A percentile compares a stretch with the other conserved stretches of the same genome.
phyloP scores from a whole-genome alignment of 1,140 invertebrate genomes.

The Drosophila trapezifrons region DNA sequence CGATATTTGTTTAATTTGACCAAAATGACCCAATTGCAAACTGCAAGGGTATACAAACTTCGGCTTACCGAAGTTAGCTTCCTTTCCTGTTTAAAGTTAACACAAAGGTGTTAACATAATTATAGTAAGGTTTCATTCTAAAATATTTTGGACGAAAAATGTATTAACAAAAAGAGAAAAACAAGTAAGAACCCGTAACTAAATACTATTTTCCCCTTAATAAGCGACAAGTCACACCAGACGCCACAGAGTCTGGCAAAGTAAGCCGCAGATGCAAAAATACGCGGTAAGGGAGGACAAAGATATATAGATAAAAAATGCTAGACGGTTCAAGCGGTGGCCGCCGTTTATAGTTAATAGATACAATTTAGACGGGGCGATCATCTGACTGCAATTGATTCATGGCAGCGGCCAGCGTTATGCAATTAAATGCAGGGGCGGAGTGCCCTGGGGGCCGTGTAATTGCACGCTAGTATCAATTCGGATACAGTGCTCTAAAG shows the following conservation, averaged over 20 bases:
- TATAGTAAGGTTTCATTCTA: not conserved
- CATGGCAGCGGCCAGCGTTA: slow-evolving; percentile 22
- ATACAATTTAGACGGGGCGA: slow-evolving; percentile 11
- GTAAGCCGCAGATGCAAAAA: slow-evolving; percentile 23
- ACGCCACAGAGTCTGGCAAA: slow-evolving; percentile 32
- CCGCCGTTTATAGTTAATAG: slow-evolving; percentile 35
- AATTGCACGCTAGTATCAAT: slow-evolving; percentile 33
- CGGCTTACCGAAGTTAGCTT: too few relatives aligned
- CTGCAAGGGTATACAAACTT: too few relatives aligned
- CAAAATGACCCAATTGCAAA: too few relatives aligned
- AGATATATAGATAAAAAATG: slow-evolving; percentile 1
- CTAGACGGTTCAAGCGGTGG: slow-evolving; percentile 1
- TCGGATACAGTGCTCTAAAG: slow-evolving; percentile 14
- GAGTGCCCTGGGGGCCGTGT: slow-evolving; percentile 10
- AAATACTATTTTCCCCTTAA: not conserved
- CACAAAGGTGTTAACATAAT: not conserved
- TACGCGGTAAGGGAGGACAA: not conserved
- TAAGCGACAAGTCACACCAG: not conserved
- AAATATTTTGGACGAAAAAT: not conserved
- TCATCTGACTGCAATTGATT: slow-evolving; percentile 42
- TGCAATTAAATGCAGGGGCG: slow-evolving; percentile 33
- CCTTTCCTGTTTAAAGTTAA: too few relatives aligned
- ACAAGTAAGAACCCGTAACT: not conserved
- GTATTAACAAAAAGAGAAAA: not conserved
- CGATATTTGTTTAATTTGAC: too few relatives aligned